A percentile compares a stretch with the other conserved stretches of the same genome.
Conservation (phyloP, 2,797 vertebrate genomes). For the Coendou prehensilis region DNA sequence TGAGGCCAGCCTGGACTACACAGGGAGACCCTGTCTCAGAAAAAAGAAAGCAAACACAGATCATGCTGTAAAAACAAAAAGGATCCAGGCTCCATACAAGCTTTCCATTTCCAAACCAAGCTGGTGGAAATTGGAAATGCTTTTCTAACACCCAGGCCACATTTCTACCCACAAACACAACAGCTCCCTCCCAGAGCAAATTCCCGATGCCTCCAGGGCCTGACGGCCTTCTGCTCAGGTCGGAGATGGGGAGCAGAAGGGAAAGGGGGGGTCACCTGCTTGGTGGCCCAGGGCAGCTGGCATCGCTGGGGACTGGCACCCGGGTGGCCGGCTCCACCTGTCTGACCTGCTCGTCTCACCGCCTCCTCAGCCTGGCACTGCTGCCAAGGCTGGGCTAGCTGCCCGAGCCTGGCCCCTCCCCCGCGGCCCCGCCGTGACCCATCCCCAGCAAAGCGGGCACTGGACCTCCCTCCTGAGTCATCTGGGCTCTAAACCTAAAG, state of each 20-base stretch:
- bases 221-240: background rate
- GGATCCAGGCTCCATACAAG: background rate
- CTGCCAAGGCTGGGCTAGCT: accelerated
- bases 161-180: background rate
- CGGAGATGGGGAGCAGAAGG: background rate
- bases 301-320: background rate
- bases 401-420: background rate
- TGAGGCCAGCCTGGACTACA: background rate
- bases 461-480: slow-evolving; percentile 72
- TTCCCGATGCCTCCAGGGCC: accelerated
- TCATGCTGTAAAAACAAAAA: background rate
- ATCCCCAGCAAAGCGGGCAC: slow-evolving; percentile 44
- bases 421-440: background rate
- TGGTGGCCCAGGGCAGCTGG: background rate
- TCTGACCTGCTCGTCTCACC: background rate
- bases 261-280: slow-evolving; percentile 34
- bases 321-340: background rate
- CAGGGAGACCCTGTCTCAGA: background rate
- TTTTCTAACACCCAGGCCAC: background rate
- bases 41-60: background rate
- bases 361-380: background rate
- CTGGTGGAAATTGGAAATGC: background rate
- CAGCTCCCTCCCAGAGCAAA: background rate
- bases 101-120: background rate
- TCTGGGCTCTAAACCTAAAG: background rate